Evolutionary conservation across 2,888 invertebrate species (phyloP).

Genomic region (Pterostichus madidus): DNA sequence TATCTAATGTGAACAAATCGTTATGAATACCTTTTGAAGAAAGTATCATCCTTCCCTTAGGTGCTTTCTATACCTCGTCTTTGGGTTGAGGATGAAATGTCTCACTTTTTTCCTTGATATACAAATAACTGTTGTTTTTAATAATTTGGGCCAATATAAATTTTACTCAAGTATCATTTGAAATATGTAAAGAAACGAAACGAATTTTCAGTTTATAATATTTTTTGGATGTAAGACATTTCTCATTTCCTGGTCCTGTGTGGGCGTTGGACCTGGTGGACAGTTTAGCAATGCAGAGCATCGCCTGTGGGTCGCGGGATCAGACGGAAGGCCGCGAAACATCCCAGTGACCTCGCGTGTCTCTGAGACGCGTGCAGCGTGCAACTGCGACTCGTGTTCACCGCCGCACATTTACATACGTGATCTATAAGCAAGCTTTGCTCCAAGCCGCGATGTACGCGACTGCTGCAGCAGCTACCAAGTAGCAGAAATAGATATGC

Average conservation of each 20-base stretch:
- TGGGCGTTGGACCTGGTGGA: too few species aligned
- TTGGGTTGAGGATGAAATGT: too few species aligned
- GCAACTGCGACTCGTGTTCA: constrained; percentile 9
- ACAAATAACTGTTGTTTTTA: too few species aligned
- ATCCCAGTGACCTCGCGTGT: constrained; percentile 22
- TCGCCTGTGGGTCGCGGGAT: background rate
- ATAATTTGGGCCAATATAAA: too few species aligned
- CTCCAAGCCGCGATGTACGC: constrained; percentile 6
- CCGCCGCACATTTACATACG: constrained; percentile 40
- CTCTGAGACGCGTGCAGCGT: constrained; percentile 16
- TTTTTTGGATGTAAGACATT: background rate
- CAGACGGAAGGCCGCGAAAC: constrained; percentile 23
- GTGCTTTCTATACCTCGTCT: too few species aligned
- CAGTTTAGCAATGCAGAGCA: constrained; percentile 20
- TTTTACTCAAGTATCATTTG: too few species aligned
- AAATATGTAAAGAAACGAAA: too few species aligned
- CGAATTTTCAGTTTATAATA: too few species aligned
- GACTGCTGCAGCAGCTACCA: background rate
- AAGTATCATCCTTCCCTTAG: too few species aligned
- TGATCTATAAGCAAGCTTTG: constrained; percentile 38
- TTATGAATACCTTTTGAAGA: too few species aligned
- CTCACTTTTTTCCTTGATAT: too few species aligned
- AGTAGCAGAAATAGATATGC: constrained; percentile 1
- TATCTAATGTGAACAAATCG: too few species aligned
- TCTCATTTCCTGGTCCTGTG: background rate